Conservation (phyloP, 2,113 vertebrate genomes). For the Neomonachus schauinslandi region DNA sequence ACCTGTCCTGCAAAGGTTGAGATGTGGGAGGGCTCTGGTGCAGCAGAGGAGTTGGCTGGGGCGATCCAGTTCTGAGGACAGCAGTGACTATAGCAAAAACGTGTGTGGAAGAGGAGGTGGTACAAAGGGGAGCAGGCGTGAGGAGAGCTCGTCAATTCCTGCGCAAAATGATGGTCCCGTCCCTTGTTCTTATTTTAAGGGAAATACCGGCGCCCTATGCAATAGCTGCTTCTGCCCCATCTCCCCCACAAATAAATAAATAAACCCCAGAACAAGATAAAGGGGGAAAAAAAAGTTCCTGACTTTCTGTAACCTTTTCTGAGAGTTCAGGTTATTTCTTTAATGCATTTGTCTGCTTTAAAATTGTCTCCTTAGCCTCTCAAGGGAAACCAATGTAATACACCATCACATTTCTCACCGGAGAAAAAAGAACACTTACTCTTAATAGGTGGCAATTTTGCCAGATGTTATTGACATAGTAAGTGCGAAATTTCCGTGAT, state of each 20-base stretch:
- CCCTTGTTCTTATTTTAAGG: slow-evolving; percentile 50
- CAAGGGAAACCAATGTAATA: slow-evolving; percentile 92
- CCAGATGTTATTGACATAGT: slow-evolving; percentile 99
- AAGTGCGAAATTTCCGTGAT: slow-evolving; percentile 97
- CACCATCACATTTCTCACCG: slow-evolving; percentile 92
- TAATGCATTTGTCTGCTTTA: slow-evolving; percentile 93
- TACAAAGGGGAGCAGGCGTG: accelerated
- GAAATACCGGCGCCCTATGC: background rate
- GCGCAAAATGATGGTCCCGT: background rate
- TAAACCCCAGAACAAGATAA: slow-evolving; percentile 44
- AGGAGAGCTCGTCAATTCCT: background rate
- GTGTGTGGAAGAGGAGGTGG: accelerated
- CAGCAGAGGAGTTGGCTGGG: background rate
- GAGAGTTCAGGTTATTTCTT: slow-evolving; percentile 90
- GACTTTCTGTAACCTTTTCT: slow-evolving; percentile 90
- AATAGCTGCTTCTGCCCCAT: slow-evolving; percentile 45
- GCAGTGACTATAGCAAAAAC: slow-evolving; percentile 22
- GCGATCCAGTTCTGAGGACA: background rate
- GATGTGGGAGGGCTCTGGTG: accelerated
- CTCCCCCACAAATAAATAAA: slow-evolving; percentile 71
- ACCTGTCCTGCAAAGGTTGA: background rate
- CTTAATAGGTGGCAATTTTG: slow-evolving; percentile 99
- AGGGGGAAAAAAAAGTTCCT: slow-evolving; percentile 84
- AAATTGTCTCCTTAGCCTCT: slow-evolving; percentile 93
- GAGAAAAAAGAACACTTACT: slow-evolving; percentile 97